Evolutionary conservation across 2,113 vertebrate genomes (phyloP).

Genomic region (Rhinichthys klamathensis): DNA sequence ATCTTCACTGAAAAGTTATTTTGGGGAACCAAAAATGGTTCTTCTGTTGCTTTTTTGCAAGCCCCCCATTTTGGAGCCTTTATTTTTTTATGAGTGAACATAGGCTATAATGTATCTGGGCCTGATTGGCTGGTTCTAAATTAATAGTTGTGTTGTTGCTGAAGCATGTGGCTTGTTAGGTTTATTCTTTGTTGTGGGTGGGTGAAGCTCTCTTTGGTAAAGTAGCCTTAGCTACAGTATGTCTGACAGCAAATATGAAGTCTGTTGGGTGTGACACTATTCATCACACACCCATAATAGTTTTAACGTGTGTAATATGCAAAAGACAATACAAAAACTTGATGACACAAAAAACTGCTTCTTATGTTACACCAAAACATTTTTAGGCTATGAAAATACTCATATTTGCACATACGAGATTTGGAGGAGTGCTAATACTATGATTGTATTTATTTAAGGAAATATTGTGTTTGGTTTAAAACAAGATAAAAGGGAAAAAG

Average conservation of each 20-base stretch:
- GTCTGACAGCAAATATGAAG: background rate
- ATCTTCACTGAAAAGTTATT: no score
- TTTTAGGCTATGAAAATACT: background rate
- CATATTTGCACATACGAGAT: background rate
- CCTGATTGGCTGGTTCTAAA: background rate
- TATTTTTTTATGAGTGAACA: no score
- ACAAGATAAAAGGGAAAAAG: no score
- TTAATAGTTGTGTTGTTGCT: background rate
- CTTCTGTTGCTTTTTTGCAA: no score
- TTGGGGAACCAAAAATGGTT: no score
- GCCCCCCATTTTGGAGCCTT: no score
- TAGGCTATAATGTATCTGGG: no score
- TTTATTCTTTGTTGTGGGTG: background rate
- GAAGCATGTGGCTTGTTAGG: slow-evolving; percentile 10
- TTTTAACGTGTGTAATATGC: slow-evolving; percentile 1
- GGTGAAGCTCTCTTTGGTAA: slow-evolving; percentile 50
- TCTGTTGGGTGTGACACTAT: slow-evolving; percentile 15
- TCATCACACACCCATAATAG: background rate
- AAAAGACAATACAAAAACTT: background rate
- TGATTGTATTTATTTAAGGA: background rate
- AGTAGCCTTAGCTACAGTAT: background rate
- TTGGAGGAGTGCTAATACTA: background rate
- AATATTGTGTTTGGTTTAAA: background rate
- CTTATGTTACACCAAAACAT: background rate
- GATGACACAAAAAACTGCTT: background rate